Evolutionary conservation across 2,113 vertebrate species (phyloP), one percentile per base, ranked within the genome.

Genomic region (Maccullochella peelii): DNA sequence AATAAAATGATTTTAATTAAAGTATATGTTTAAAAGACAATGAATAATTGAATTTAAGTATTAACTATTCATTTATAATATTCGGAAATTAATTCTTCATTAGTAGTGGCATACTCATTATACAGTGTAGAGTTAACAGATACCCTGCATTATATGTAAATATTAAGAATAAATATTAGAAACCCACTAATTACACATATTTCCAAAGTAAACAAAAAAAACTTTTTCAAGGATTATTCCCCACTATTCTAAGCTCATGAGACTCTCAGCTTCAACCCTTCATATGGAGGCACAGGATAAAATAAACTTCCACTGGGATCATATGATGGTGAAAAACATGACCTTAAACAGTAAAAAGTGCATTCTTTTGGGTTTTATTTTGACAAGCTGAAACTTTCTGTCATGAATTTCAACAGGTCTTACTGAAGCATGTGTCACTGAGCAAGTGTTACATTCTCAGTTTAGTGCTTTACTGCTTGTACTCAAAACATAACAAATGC

Each of bases 401-500:
- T 25, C 33, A 74, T 58, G 61, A 72, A 72, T 79, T 81, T 80
- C 65, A 80, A 70, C 2, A 42, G 8, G 12, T 73, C 89, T 88
- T 27, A 79, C 80, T 50, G 77, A 54, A 49, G 55, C 81, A 76
- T 68, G 54, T 83, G 58, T 66, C 33, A 6, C 52, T n/a, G 44
- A 52, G 30, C n/a, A 18, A 27, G 25, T n/a, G 40, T 23, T 40
- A 23, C 25, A 4, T 27, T 58, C 6, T 61, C 11, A 27, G 9
- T 62, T 72, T 72, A 21, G 12, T 40, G 38, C 6, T 6, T 62
- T 10, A 16, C 27, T 54, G 47, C 40, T 50, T 61, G 7, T 15
- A 15, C 38, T 52, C 38, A 7, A 54, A 33, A 33, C 23, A 70
- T 3, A 66, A 84, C n/a, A 73, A 62, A 80, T 58, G 59, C 67